Conservation (phyloP, 2,797 vertebrate genomes). For the Chaetodon trifasciatus region DNA sequence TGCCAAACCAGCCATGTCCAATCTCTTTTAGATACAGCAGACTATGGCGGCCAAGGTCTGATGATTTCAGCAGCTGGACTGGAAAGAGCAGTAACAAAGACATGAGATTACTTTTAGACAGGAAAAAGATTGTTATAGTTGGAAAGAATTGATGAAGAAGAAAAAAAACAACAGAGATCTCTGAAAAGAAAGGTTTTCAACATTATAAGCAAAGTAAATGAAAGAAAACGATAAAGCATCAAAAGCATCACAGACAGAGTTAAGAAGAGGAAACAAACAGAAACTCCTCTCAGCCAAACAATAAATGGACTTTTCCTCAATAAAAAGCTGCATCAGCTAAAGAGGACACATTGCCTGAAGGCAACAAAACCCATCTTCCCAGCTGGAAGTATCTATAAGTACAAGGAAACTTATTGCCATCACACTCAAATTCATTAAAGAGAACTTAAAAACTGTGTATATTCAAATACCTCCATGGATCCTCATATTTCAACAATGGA, state of each 20-base stretch:
- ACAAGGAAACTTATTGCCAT: neutral
- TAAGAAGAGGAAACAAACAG: neutral
- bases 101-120: conserved; percentile 25
- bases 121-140: neutral
- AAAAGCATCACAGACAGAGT: neutral
- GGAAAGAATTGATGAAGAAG: neutral
- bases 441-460: neutral
- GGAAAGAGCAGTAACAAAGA: conserved; percentile 48
- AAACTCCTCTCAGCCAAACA: conserved; percentile 12
- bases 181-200: conserved; percentile 8
- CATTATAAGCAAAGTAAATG: neutral
- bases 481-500: conserved; percentile 68
- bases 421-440: conserved; percentile 5
- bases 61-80: conserved; percentile 95
- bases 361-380: neutral
- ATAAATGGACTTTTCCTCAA: conserved; percentile 6
- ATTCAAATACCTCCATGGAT: conserved; percentile 80
- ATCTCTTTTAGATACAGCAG: conserved; percentile 97
- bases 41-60: conserved; percentile 94
- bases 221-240: neutral
- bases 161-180: neutral
- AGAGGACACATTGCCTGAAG: neutral
- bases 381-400: neutral
- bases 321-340: conserved; percentile 20
- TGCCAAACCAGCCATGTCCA: conserved; percentile 96